These are phyloP conservation scores for Lamellibrachia columna DNA, from an alignment of 2,888 invertebrate genomes.

Conservation along the genomic window DNA sequence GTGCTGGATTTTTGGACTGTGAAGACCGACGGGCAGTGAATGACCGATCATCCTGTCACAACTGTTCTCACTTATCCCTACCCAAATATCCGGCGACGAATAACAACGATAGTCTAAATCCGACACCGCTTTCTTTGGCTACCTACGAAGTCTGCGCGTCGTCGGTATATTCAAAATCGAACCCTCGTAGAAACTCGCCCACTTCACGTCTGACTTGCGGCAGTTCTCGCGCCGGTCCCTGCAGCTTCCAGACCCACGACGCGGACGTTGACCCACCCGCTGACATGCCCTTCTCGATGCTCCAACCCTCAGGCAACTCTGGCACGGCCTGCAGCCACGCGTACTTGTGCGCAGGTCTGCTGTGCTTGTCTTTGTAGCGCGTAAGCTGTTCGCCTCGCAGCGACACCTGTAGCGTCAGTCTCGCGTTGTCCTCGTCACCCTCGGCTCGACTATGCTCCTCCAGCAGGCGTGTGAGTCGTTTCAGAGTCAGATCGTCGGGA, in stretches of 20 bases:
- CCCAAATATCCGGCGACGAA: no score
- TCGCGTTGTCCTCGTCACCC: background rate
- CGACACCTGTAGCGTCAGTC: background rate
- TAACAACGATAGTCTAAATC: no score
- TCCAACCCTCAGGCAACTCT: conserved; percentile 27
- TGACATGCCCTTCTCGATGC: conserved; percentile 33
- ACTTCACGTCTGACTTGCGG: conserved; percentile 27
- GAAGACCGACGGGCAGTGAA: no score
- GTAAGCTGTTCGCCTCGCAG: conserved; percentile 27
- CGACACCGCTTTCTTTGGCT: background rate
- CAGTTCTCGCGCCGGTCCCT: conserved; percentile 28
- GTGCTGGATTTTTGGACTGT: no score
- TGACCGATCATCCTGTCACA: no score
- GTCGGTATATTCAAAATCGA: conserved; percentile 14
- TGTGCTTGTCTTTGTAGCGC: conserved; percentile 25
- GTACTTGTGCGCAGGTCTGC: conserved; percentile 21
- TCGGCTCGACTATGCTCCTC: background rate
- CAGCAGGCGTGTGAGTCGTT: conserved; percentile 22
- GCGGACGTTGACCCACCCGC: conserved; percentile 23
- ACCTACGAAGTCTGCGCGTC: background rate
- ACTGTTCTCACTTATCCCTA: no score
- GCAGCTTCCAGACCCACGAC: conserved; percentile 28
- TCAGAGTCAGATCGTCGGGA: conserved; percentile 18
- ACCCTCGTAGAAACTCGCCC: conserved; percentile 29
- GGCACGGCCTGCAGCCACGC: conserved; percentile 30